A percentile compares a stretch with the other conserved stretches of the same genome.
Evolutionary conservation across 2,888 invertebrate genomes (phyloP).

Genomic region (Machimus rusticus): DNA sequence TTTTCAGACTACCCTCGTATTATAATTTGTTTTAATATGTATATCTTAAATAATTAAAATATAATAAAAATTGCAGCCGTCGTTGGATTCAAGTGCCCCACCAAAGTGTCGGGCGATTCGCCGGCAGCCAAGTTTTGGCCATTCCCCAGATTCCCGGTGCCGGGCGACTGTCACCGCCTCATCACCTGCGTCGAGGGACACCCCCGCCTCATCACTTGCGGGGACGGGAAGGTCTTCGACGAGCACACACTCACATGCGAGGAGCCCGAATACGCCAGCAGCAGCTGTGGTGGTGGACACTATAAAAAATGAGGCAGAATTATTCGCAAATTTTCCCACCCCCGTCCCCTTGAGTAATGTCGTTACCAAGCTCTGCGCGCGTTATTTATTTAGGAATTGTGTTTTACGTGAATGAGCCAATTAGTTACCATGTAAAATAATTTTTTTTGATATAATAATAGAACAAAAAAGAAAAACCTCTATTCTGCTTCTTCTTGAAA

Average conservation of each 20-base stretch:
- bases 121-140: constrained; percentile 91
- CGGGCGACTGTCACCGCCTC: constrained; percentile 84
- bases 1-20: no score
- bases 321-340: constrained; percentile 4
- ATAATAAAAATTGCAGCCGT: constrained; percentile 68
- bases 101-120: constrained; percentile 80
- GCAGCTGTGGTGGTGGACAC: constrained; percentile 7
- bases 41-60: neutral
- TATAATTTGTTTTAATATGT: neutral
- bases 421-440: constrained; percentile 18
- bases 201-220: constrained; percentile 87
- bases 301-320: constrained; percentile 12
- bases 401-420: neutral
- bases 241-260: constrained; percentile 84
- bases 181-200: constrained; percentile 92
- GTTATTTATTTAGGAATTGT: constrained; percentile 15
- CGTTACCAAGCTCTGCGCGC: neutral
- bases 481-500: neutral
- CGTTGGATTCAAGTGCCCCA: constrained; percentile 91
- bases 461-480: neutral
- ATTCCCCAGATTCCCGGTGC: constrained; percentile 87
- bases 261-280: constrained; percentile 61
- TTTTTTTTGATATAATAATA: neutral
- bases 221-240: constrained; percentile 87
- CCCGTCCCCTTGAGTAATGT: neutral